A percentile compares a stretch with the other conserved stretches of the same genome.
These are phyloP conservation scores for Philhelius pedissequus DNA, from an alignment of 2,888 invertebrate species.

Conservation along the genomic window DNA sequence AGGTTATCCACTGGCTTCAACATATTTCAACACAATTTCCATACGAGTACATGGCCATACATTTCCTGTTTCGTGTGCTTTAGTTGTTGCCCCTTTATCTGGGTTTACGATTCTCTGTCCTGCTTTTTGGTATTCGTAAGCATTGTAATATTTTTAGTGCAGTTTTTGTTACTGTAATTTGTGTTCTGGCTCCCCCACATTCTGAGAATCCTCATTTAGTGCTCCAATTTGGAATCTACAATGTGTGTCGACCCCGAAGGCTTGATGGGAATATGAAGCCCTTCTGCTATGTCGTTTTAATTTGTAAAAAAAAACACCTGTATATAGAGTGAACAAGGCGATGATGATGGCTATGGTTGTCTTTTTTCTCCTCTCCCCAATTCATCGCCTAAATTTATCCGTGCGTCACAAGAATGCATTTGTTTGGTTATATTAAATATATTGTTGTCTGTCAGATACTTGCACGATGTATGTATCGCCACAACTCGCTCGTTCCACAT, in stretches of 20 bases:
- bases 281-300: slow-evolving; percentile 32
- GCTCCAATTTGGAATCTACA: slow-evolving; percentile 50
- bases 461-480: not conserved
- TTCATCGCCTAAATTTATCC: slow-evolving; percentile 12
- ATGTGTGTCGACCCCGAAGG: slow-evolving; percentile 54
- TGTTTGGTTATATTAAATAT: slow-evolving; percentile 10
- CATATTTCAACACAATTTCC: slow-evolving; percentile 42
- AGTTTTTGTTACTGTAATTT: not conserved
- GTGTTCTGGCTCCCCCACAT: not conserved
- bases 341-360: not conserved
- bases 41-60: slow-evolving; percentile 38
- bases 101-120: not conserved
- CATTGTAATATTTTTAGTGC: slow-evolving; percentile 10
- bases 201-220: slow-evolving; percentile 19
- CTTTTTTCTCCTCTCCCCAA: too few relatives aligned
- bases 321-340: not conserved
- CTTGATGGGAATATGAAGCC: slow-evolving; percentile 36
- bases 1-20: slow-evolving; percentile 36
- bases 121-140: not conserved
- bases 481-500: not conserved
- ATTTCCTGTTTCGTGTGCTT: slow-evolving; percentile 49
- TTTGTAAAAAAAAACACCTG: slow-evolving; percentile 64
- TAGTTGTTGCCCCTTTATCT: slow-evolving; percentile 6
- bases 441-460: slow-evolving; percentile 48
- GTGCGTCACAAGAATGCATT: slow-evolving; percentile 59